phyloP scores from a whole-genome alignment of 2,888 invertebrate species.

The Perithous albicinctus region DNA sequence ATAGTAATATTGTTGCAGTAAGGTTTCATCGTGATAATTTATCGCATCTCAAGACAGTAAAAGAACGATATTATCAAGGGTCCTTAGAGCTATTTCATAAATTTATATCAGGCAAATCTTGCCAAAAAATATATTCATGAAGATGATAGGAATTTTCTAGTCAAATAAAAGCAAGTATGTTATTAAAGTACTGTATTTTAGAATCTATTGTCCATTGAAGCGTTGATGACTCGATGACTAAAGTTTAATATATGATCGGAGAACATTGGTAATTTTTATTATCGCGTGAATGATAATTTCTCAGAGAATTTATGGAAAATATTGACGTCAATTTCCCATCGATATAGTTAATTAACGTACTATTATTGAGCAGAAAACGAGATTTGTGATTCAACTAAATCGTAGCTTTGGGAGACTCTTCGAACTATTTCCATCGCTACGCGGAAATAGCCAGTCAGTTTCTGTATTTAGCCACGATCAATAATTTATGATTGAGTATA shows the following conservation, averaged over 20 bases:
- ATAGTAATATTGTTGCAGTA: conserved; percentile 33
- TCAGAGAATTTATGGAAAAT: conserved; percentile 30
- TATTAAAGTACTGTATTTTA: conserved; percentile 50
- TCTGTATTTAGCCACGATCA: not conserved
- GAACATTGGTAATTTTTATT: conserved; percentile 43
- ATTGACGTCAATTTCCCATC: conserved; percentile 44
- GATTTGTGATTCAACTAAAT: not conserved
- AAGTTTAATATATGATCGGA: conserved; percentile 14
- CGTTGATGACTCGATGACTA: conserved; percentile 27
- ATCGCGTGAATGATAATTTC: conserved; percentile 45
- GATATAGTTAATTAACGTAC: conserved; percentile 18
- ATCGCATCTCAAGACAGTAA: conserved; percentile 30
- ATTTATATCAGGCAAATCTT: conserved; percentile 81
- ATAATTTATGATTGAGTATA: conserved; percentile 2
- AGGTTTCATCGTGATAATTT: conserved; percentile 33
- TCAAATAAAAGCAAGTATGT: conserved; percentile 75
- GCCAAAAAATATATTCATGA: conserved; percentile 74
- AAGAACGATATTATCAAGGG: conserved; percentile 31
- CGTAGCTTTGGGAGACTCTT: not conserved
- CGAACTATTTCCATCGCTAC: not conserved
- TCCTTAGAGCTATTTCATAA: conserved; percentile 77
- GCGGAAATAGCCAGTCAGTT: not conserved
- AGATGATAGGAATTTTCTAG: conserved; percentile 78
- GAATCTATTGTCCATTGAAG: conserved; percentile 21
- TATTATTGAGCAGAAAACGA: not conserved